These are phyloP conservation scores for Aurelia coerulea DNA, from an alignment of 30 jellyfish, hydroid and myxozoan genomes.

Conservation along the genomic window DNA sequence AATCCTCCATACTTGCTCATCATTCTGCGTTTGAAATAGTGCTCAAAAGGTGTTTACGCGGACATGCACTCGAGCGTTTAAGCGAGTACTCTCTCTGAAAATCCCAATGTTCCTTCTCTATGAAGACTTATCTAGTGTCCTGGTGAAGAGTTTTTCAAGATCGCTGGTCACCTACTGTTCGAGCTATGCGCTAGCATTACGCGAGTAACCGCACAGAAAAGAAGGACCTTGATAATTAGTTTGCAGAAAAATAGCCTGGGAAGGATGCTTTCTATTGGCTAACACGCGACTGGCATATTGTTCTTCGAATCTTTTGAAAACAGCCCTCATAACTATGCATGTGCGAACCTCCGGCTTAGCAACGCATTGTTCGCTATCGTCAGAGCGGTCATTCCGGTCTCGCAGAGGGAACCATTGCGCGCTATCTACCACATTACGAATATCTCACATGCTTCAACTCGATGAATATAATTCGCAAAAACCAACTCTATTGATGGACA, in stretches of 20 bases:
- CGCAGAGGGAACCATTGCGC: constrained; percentile 16
- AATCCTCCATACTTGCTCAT: neutral
- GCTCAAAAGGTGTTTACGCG: constrained; percentile 36
- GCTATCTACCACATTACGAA: constrained; percentile 54
- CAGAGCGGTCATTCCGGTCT: constrained; percentile 37
- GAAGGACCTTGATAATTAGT: constrained; percentile 13
- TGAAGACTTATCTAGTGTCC: neutral
- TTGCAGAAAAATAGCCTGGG: constrained; percentile 40
- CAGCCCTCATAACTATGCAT: constrained; percentile 11
- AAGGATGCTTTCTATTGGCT: constrained; percentile 52
- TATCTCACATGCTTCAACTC: constrained; percentile 44
- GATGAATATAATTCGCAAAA: constrained; percentile 35
- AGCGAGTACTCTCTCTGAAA: neutral
- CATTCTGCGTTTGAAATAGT: neutral
- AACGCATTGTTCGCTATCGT: constrained; percentile 27
- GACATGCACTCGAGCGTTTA: constrained; percentile 40
- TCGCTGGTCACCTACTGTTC: constrained; percentile 40
- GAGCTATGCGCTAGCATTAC: constrained; percentile 37
- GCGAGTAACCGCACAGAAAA: constrained; percentile 43
- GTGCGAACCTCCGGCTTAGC: constrained; percentile 65
- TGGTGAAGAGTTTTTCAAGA: constrained; percentile 10
- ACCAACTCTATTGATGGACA: constrained; percentile 58
- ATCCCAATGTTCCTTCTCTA: neutral
- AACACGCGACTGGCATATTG: constrained; percentile 60
- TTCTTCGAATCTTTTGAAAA: constrained; percentile 8